Percentiles rank a stretch among this genome's conserved stretches.
Evolutionary conservation across 2,888 invertebrate species (phyloP).

Genomic region (Lomographa bimaculata): DNA sequence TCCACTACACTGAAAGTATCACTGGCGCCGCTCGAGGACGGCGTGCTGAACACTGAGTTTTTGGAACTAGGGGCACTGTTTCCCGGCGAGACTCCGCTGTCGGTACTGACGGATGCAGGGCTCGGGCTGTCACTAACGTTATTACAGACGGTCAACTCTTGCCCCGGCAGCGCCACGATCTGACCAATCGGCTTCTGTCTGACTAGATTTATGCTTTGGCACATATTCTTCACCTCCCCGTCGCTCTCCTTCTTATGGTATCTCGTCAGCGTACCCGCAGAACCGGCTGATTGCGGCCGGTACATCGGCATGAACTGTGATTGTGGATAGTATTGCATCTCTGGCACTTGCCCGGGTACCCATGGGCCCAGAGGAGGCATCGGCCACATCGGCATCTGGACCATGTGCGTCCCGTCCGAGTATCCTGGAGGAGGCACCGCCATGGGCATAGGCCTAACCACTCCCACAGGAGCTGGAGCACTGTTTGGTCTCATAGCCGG

Average conservation of each 20-base stretch:
- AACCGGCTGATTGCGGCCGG: conserved; percentile 73
- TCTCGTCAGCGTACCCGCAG: conserved; percentile 74
- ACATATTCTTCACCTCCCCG: conserved; percentile 66
- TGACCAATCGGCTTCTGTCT: conserved; percentile 79
- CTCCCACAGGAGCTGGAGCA: conserved; percentile 66
- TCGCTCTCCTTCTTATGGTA: conserved; percentile 72
- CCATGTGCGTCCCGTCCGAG: conserved; percentile 64
- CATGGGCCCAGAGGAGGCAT: conserved; percentile 71
- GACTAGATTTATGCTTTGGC: conserved; percentile 81
- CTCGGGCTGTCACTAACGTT: conserved; percentile 71
- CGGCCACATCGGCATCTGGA: conserved; percentile 74
- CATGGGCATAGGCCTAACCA: conserved; percentile 62
- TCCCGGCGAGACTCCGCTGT: conserved; percentile 74
- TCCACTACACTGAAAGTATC: conserved; percentile 54
- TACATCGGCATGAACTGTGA: conserved; percentile 75
- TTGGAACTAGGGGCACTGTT: conserved; percentile 70
- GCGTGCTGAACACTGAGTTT: conserved; percentile 61
- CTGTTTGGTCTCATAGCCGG: conserved; percentile 68
- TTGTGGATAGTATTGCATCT: conserved; percentile 76
- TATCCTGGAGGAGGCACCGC: conserved; percentile 57
- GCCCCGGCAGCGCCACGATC: conserved; percentile 72
- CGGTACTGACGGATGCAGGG: conserved; percentile 72
- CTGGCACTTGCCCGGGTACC: conserved; percentile 64
- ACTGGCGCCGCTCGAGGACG: conserved; percentile 42
- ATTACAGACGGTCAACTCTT: conserved; percentile 75